Evolutionary conservation across 1,140 invertebrate species (phyloP).

Genomic region (Plodia interpunctella): DNA sequence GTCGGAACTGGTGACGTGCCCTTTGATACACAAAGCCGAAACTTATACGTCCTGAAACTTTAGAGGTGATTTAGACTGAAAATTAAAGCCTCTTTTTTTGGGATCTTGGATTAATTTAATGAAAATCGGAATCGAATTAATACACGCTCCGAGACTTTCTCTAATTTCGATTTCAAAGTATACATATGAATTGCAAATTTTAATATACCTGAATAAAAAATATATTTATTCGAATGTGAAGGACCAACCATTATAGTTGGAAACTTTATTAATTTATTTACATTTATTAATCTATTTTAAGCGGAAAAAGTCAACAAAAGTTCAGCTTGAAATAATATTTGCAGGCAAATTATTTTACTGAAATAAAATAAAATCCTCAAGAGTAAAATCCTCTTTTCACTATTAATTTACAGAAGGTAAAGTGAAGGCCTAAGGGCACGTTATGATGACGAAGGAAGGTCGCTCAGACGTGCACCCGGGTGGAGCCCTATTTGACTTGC

Average conservation of each 20-base stretch:
- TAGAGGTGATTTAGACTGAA: background rate
- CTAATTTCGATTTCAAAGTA: too few species aligned
- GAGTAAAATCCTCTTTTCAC: background rate
- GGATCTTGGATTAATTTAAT: too few species aligned
- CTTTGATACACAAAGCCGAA: background rate
- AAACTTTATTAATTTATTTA: too few species aligned
- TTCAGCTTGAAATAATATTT: too few species aligned
- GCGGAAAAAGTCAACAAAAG: background rate
- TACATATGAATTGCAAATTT: too few species aligned
- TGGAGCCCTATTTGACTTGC: background rate
- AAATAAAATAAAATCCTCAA: background rate
- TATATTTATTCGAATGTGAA: too few species aligned
- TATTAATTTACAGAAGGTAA: background rate
- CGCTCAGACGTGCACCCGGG: background rate
- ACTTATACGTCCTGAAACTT: background rate
- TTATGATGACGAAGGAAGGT: background rate
- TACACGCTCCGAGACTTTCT: too few species aligned
- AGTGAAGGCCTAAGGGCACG: background rate
- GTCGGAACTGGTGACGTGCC: background rate
- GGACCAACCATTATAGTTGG: too few species aligned
- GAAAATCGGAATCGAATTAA: too few species aligned
- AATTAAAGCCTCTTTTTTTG: background rate
- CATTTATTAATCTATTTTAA: too few species aligned
- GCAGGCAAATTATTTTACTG: background rate
- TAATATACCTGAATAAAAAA: too few species aligned